Base-by-base conservation (phyloP, 2,113 vertebrate genomes). In the human region DNA sequence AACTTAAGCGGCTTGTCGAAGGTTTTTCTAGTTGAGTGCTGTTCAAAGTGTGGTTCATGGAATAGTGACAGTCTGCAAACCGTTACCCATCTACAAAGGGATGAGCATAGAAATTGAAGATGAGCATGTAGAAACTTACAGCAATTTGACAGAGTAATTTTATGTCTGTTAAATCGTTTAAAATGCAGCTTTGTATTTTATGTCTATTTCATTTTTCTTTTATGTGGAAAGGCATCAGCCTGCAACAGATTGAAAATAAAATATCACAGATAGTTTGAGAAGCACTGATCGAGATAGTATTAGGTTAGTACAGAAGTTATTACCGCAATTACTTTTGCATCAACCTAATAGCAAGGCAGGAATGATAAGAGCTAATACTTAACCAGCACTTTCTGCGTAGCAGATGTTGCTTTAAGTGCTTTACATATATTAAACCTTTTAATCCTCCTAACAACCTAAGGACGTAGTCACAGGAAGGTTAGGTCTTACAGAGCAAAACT, bases 241-340 rank as follows among this genome's bases (percentile, higher is more conserved):
- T 80, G 2, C 57, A 94, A 72, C 35, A 94, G 80, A 84, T 57
- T 91, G 86, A 81, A 92, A 93, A 76, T 57, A 94, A 93, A 88
- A 90, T 61, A 18, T 48, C 43, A 50, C 57, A 57, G 61, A 80
- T 32, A 82, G 57, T 86, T 94, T 68, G 80, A 93, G 73, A 96
- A 89, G 52, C 50, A 85, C 35, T 35, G 55, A 89, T 82, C 30
- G 35, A 78, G 64, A 64, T 66, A 94, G 70, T 64, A 14, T 64
- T 64, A 64, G 61, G 61, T 64, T 64, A 27, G 61, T 64, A 13
- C 27, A 30, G 30, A 64, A 30, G 61, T 30, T 64, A 64, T 64
- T 64, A 64, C 61, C 13, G 61, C 61, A 30, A 64, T 30, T 64
- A 64, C 61, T 64, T 64, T 64, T 64, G 61, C 27, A 64, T 25